These are phyloP conservation scores for Lucinisca nassula DNA, from an alignment of 2,888 invertebrate genomes.

Conservation along the genomic window DNA sequence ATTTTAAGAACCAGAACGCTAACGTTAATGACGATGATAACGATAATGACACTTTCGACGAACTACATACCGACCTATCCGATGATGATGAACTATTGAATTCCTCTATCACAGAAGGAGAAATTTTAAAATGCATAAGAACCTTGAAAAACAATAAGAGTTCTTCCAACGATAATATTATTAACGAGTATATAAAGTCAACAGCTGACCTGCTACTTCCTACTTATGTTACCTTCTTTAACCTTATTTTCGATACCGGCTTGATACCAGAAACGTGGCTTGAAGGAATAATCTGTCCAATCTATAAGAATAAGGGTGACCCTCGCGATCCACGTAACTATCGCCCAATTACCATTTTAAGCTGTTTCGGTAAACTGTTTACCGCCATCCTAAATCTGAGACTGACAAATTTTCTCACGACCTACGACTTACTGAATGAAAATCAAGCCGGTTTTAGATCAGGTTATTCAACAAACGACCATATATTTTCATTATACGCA, in stretches of 20 bases:
- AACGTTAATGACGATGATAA: neutral
- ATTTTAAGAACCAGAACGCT: neutral
- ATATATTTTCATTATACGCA: neutral
- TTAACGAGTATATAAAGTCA: slow-evolving; percentile 58
- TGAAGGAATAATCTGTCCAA: slow-evolving; percentile 39
- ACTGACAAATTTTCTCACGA: no score
- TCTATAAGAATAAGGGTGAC: slow-evolving; percentile 49
- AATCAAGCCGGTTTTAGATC: no score
- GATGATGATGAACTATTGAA: slow-evolving; percentile 22
- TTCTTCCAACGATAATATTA: slow-evolving; percentile 34
- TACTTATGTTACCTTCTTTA: slow-evolving; percentile 36
- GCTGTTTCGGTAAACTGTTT: slow-evolving; percentile 44
- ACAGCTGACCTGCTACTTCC: slow-evolving; percentile 25
- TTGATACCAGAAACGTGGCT: slow-evolving; percentile 40
- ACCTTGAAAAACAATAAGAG: slow-evolving; percentile 49
- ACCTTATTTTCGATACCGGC: slow-evolving; percentile 40
- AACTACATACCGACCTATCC: neutral
- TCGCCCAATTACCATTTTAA: slow-evolving; percentile 48
- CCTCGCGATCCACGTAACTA: slow-evolving; percentile 34
- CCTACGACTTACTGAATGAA: no score
- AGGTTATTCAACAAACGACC: no score
- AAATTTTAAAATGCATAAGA: slow-evolving; percentile 38
- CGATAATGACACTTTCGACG: neutral
- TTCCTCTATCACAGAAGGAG: slow-evolving; percentile 21
- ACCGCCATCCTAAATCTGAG: no score